Base-by-base conservation (phyloP, 1,140 invertebrate species). In the Adelges cooleyi region DNA sequence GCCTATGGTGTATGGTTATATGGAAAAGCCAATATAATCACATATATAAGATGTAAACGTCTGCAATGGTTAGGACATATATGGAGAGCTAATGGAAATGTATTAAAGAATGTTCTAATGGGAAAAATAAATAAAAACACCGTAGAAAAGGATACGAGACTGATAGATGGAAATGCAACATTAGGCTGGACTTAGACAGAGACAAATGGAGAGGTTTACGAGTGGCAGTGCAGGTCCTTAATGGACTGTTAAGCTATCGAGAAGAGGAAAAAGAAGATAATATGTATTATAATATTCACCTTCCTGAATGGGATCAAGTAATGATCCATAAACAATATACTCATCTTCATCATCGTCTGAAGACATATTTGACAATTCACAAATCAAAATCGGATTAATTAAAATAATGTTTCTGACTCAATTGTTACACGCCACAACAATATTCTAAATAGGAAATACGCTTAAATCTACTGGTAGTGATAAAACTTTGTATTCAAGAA, bases 241-340 rank as follows among this genome's bases (percentile, higher is more conserved):
- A n/a, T n/a, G n/a, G n/a, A n/a, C n/a, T n/a, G n/a, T n/a, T n/a
- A n/a, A n/a, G 13, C 36, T 38, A 13, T 6, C 6, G 13, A 38
- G 36, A 38, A 38, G 36, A 38, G 17, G 22, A 15, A 15, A 3
- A 27, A 27, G 20, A 27, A 50, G 13, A 50, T 2, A 50, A 50
- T 4, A 10, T 17, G 3, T 27, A 51, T 9, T 62, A 23, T 15
- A 3, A 11, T 42, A 71, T 65, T 69, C 75, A 89, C 89, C 89
- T 82, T 90, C 86, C 71, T 90, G 86, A 25, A 86, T 77, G 0
- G 83, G 82, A 18, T 89, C 84, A 10, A 92, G 74, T 2, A 86
- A 80, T 65, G 83, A 88, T 54, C 90, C 90, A 75, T 83, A 88
- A 20, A 78, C 79, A 44, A 84, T 83, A 72, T 81, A 80, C 75